A percentile compares a stretch with the other conserved stretches of the same genome.
phyloP scores from a whole-genome alignment of 2,797 vertebrate species.

The Helostoma temminkii region DNA sequence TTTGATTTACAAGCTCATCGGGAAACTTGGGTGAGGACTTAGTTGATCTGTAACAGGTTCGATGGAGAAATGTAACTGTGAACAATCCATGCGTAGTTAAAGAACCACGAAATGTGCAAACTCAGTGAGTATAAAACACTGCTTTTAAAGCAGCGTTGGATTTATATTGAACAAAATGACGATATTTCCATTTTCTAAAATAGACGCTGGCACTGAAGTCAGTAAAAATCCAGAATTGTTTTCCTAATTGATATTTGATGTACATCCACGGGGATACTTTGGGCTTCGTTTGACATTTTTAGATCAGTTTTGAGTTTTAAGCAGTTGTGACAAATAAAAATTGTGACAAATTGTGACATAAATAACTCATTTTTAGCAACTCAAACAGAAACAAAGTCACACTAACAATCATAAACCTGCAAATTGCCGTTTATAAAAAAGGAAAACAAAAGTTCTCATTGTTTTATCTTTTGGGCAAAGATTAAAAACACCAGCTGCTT shows the following conservation, averaged over 20 bases:
- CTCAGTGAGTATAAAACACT: neutral
- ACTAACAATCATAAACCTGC: neutral
- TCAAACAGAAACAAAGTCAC: conserved; percentile 8
- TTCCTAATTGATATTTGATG: conserved; percentile 14
- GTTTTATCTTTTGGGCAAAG: conserved; percentile 3
- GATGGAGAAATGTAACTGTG: conserved; percentile 38
- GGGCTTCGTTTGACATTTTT: too few species aligned
- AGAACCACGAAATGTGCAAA: conserved; percentile 26
- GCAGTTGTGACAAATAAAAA: neutral
- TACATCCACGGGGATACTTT: neutral
- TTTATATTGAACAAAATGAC: conserved; percentile 17
- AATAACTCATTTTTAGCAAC: too few species aligned
- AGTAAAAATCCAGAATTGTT: conserved; percentile 13
- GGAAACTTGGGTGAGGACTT: conserved; percentile 27
- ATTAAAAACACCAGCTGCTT: conserved; percentile 33
- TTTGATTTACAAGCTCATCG: neutral
- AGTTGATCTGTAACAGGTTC: conserved; percentile 23
- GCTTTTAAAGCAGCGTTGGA: conserved; percentile 9
- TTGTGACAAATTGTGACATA: too few species aligned
- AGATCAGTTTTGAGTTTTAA: neutral
- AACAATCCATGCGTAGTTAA: conserved; percentile 28
- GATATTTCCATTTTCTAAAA: neutral
- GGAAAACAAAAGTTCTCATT: neutral
- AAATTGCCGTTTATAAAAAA: conserved; percentile 9
- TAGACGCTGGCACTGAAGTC: neutral